Evolutionary conservation across 1,140 invertebrate genomes (phyloP).

Genomic region (Euglossa dilemma): DNA sequence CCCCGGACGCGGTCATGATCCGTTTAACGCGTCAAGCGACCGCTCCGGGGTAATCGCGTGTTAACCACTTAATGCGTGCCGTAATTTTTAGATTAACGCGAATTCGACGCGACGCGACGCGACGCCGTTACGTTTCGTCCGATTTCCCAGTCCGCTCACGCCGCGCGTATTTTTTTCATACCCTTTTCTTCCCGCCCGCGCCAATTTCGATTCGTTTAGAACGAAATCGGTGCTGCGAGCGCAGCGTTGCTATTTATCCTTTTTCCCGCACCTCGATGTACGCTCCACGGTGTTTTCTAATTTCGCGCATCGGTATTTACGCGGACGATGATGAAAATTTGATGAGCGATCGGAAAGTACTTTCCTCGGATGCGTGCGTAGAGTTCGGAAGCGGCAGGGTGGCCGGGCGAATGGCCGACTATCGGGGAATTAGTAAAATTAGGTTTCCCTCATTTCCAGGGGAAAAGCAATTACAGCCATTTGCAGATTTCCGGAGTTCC

Average conservation of each 20-base stretch:
- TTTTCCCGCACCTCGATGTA: neutral
- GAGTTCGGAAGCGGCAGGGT: neutral
- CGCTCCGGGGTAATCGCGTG: conserved; percentile 35
- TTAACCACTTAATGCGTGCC: conserved; percentile 39
- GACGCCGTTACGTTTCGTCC: neutral
- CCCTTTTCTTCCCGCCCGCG: neutral
- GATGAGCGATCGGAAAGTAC: accelerated
- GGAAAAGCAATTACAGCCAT: conserved; percentile 69
- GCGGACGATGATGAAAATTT: neutral
- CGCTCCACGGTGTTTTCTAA: neutral
- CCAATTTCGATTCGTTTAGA: neutral
- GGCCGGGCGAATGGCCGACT: conserved; percentile 11
- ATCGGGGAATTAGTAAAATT: conserved; percentile 72
- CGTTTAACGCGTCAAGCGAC: conserved; percentile 39
- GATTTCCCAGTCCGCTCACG: neutral
- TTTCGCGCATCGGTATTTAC: neutral
- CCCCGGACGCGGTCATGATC: conserved; percentile 29
- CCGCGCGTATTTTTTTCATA: neutral
- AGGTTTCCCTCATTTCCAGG: conserved; percentile 66
- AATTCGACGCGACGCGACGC: neutral
- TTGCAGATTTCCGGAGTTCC: conserved; percentile 72
- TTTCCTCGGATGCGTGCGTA: neutral
- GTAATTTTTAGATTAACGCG: conserved; percentile 47
- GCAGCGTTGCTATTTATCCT: neutral
- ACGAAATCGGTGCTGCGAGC: neutral